These are phyloP conservation scores for Actenoides hombroni DNA, from an alignment of 2,113 vertebrate species.

Conservation along the genomic window DNA sequence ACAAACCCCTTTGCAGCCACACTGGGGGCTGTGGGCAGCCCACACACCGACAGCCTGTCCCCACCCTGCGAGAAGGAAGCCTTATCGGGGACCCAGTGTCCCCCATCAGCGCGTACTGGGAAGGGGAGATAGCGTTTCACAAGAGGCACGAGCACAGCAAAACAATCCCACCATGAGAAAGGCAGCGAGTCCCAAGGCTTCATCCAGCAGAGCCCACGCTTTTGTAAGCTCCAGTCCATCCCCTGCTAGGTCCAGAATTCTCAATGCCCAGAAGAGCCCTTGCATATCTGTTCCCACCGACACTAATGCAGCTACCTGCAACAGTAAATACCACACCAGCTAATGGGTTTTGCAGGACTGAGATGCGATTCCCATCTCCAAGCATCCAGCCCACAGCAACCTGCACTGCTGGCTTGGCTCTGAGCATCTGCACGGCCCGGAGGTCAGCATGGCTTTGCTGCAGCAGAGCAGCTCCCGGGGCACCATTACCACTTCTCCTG, in stretches of 20 bases:
- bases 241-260: background rate
- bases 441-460: background rate
- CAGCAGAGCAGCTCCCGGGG: background rate
- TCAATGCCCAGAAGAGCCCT: rapidly evolving
- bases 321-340: background rate
- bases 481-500: background rate
- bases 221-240: background rate
- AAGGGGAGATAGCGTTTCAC: slow-evolving; percentile 56
- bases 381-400: background rate
- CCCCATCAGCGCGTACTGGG: slow-evolving; percentile 45
- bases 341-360: background rate
- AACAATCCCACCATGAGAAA: background rate
- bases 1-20: background rate
- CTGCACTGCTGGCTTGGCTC: rapidly evolving
- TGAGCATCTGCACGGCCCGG: rapidly evolving
- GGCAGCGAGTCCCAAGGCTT: background rate
- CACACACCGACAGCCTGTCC: background rate
- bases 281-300: background rate
- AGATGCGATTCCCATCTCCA: rapidly evolving
- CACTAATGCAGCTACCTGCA: background rate
- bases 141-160: background rate
- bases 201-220: background rate
- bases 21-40: background rate
- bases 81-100: slow-evolving; percentile 70
- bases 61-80: slow-evolving; percentile 54